Evolutionary conservation across 2,888 invertebrate species (phyloP), one percentile per base, ranked within the genome.

Genomic region (Phragmatobia fuliginosa): DNA sequence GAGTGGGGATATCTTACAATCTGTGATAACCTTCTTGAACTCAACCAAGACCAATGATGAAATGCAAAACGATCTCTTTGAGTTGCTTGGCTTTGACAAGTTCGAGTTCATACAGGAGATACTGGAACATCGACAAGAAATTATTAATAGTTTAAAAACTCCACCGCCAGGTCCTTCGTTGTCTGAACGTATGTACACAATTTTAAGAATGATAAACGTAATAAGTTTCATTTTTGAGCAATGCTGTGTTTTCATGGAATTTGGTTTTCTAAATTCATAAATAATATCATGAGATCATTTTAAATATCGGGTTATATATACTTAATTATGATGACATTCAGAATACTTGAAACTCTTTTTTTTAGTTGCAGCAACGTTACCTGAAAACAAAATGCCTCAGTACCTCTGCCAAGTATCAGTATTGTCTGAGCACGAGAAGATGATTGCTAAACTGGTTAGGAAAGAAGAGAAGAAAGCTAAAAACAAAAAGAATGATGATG

Each of bases 51-150:
- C 94, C 38, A 96, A 96, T 77, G 96, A 96, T 74, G 97, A 97
- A 83, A 92, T 98, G 73, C 97, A 98, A 88, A 97, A 97, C 85
- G 98, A 98, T 90, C 92, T 99, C 31, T 97, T 99, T 89, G 99
- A 99, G 83, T 92, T 99, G 7, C 95, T 99, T 33, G 99, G 99
- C 0, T 98, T 97, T 89, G 98, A 99, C 79, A 94, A 97, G 82
- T 96, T 98, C 88, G 98, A 98, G 85, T 95, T 98, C 71, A 97
- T 97, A 38, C 96, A 96, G 72, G 93, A 95, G 56, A 89, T 98
- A 72, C 89, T 98, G 38, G 94, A 96, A 66, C 96, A 97, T 80
- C 95, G 98, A 18, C 89, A 91, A 62, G 96, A 94, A 77, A 96
- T 97, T 16, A 88, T 91, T 3, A 86, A 91, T n/a, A 94, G 92